Evolutionary conservation across 2,113 vertebrate species (phyloP).

Genomic region (Enhydra lutris): DNA sequence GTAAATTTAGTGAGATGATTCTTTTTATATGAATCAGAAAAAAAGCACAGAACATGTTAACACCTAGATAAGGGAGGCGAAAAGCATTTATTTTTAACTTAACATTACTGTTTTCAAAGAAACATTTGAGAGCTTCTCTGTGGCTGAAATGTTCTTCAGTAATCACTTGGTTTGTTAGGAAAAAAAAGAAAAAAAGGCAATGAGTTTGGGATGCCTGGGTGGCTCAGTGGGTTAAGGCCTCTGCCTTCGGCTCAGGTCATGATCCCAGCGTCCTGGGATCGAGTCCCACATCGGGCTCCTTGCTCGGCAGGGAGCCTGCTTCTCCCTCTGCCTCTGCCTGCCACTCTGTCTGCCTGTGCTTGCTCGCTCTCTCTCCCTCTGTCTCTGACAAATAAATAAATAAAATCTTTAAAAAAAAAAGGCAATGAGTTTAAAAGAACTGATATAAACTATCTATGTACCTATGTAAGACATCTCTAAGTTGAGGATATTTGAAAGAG

Average conservation of each 20-base stretch:
- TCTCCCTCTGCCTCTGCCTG: too few species aligned
- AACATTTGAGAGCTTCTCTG: constrained; percentile 17
- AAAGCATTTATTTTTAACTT: constrained; percentile 29
- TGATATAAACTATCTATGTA: background rate
- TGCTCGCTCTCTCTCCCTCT: too few species aligned
- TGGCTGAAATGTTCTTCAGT: background rate
- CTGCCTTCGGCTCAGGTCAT: too few species aligned
- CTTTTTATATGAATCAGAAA: background rate
- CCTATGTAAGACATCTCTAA: background rate
- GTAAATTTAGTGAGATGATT: background rate
- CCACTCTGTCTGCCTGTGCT: too few species aligned
- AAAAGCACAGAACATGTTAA: background rate
- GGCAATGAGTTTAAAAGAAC: background rate
- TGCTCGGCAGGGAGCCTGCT: too few species aligned
- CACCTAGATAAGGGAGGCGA: background rate
- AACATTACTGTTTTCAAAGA: background rate
- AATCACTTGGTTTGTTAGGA: background rate
- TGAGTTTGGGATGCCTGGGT: background rate
- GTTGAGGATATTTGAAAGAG: background rate
- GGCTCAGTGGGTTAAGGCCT: too few species aligned
- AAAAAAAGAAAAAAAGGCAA: background rate
- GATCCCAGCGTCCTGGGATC: too few species aligned
- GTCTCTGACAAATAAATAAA: too few species aligned
- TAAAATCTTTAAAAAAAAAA: too few species aligned
- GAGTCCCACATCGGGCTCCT: too few species aligned